These are phyloP conservation scores for Ethmia dodecea DNA, from an alignment of 2,888 invertebrate species.

Conservation along the genomic window DNA sequence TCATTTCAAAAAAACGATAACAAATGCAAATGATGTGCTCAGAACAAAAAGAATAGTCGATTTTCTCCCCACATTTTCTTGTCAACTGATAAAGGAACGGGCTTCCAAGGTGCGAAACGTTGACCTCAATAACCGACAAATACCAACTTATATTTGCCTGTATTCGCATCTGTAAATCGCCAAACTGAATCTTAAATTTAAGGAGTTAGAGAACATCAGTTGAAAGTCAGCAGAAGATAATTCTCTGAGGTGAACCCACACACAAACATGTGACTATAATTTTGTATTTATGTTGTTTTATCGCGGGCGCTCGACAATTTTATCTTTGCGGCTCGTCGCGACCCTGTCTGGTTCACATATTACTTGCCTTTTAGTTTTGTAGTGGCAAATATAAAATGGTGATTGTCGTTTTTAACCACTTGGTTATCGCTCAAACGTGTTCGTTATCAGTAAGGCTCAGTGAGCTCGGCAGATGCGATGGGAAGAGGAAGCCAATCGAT, in stretches of 20 bases:
- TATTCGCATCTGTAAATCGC: neutral
- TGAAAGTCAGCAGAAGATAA: neutral
- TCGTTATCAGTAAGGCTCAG: slow-evolving; percentile 31
- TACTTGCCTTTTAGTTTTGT: neutral
- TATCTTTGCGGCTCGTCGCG: slow-evolving; percentile 8
- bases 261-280: slow-evolving; percentile 16
- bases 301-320: slow-evolving; percentile 16
- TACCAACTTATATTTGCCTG: slow-evolving; percentile 11
- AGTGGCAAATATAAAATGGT: neutral
- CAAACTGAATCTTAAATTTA: neutral
- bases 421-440: slow-evolving; percentile 26
- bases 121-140: slow-evolving; percentile 49
- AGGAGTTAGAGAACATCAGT: neutral
- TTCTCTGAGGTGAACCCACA: slow-evolving; percentile 5
- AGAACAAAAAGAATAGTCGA: slow-evolving; percentile 7
- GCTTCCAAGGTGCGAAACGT: slow-evolving; percentile 65
- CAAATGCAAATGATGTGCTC: too few relatives aligned
- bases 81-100: slow-evolving; percentile 54
- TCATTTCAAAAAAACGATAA: too few relatives aligned
- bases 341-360: neutral
- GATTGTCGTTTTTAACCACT: slow-evolving; percentile 7
- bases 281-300: slow-evolving; percentile 12
- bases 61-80: slow-evolving; percentile 56
- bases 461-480: slow-evolving; percentile 28
- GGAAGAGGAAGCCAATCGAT: slow-evolving; percentile 18